These are phyloP conservation scores for Folsomia manolachei DNA, from an alignment of 2,888 invertebrate genomes.

Conservation along the genomic window DNA sequence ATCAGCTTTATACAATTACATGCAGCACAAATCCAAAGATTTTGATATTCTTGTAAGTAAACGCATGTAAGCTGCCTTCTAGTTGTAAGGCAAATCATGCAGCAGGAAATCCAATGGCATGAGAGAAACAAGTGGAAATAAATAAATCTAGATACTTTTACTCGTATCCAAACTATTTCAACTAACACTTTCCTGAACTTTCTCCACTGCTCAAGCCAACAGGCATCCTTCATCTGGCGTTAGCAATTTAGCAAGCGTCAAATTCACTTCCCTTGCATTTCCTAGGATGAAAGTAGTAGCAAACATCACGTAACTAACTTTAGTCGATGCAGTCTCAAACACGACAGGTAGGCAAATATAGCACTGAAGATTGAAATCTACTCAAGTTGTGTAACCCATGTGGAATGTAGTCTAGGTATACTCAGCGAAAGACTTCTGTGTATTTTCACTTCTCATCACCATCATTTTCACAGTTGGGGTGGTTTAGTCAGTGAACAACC, in stretches of 20 bases:
- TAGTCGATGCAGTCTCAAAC: too few species aligned
- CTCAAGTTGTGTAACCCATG: not conserved
- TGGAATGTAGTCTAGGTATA: not conserved
- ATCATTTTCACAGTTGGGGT: not conserved
- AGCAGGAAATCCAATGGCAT: too few species aligned
- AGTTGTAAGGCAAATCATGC: too few species aligned
- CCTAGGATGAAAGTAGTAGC: not conserved
- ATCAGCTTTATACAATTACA: too few species aligned
- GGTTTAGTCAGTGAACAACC: too few species aligned
- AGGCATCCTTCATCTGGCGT: not conserved
- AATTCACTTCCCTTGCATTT: not conserved
- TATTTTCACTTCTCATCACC: constrained; percentile 1
- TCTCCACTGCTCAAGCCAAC: not conserved
- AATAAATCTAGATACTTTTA: not conserved
- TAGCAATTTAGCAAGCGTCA: constrained; percentile 2
- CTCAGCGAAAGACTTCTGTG: not conserved
- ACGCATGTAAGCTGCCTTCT: too few species aligned
- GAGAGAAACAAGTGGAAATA: not conserved
- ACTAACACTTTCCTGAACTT: not conserved
- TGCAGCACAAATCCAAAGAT: too few species aligned
- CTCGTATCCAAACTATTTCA: not conserved
- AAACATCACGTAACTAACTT: constrained; percentile 6
- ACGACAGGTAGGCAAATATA: not conserved
- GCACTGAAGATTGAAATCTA: not conserved
- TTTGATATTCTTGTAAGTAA: too few species aligned